These are phyloP conservation scores for Trichogramma pretiosum DNA, from an alignment of 1,140 invertebrate genomes.

Conservation along the genomic window DNA sequence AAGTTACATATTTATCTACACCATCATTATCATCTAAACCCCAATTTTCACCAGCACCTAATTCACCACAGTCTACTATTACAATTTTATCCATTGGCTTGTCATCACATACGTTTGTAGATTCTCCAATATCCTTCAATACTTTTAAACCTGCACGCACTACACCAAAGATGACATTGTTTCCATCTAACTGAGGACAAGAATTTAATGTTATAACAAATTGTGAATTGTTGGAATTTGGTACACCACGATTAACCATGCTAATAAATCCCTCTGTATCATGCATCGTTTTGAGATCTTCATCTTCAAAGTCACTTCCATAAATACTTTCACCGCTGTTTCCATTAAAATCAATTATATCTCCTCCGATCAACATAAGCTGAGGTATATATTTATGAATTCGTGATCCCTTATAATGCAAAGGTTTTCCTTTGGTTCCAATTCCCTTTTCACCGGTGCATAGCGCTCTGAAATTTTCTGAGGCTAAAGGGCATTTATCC, in stretches of 20 bases:
- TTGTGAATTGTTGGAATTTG: slow-evolving; percentile 85
- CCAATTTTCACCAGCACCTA: slow-evolving; percentile 54
- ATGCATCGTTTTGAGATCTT: slow-evolving; percentile 65
- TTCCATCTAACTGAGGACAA: slow-evolving; percentile 77
- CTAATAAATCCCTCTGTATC: slow-evolving; percentile 68
- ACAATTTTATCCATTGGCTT: slow-evolving; percentile 51
- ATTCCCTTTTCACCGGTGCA: slow-evolving; percentile 80
- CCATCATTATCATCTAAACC: slow-evolving; percentile 60
- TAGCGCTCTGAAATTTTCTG: slow-evolving; percentile 82
- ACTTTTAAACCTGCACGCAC: slow-evolving; percentile 64
- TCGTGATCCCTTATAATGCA: slow-evolving; percentile 65
- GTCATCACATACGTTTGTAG: slow-evolving; percentile 47
- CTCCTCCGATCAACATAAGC: slow-evolving; percentile 80
- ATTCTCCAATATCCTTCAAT: slow-evolving; percentile 54
- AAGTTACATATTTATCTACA: slow-evolving; percentile 60
- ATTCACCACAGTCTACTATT: slow-evolving; percentile 66
- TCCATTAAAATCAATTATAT: slow-evolving; percentile 73
- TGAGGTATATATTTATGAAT: slow-evolving; percentile 70
- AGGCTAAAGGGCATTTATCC: slow-evolving; percentile 81
- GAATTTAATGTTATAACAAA: slow-evolving; percentile 86
- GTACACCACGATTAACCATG: slow-evolving; percentile 80
- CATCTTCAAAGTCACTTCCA: slow-evolving; percentile 79
- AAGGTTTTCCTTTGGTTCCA: slow-evolving; percentile 55
- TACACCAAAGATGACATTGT: slow-evolving; percentile 84
- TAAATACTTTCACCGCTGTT: slow-evolving; percentile 91